A percentile compares a stretch with the other conserved stretches of the same genome.
Conservation (phyloP, 2,797 vertebrate genomes). For the Sebastes miniatus region DNA sequence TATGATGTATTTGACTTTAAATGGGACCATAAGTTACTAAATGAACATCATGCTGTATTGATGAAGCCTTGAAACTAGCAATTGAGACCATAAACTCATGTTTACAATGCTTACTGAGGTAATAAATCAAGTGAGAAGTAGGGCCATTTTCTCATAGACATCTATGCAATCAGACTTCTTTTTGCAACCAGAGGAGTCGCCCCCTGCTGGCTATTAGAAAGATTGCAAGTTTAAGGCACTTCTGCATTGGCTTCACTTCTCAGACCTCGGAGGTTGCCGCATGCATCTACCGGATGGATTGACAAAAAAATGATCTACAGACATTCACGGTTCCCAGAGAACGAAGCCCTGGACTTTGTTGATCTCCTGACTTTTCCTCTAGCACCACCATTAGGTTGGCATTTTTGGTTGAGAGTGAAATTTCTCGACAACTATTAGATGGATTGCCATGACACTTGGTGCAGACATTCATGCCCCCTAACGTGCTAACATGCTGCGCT, state of each 20-base stretch:
- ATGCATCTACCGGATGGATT: not conserved
- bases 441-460: not conserved
- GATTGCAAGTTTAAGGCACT: not conserved
- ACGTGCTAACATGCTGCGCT: not conserved
- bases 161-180: not conserved
- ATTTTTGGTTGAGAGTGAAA: not conserved
- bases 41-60: not conserved
- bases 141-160: not conserved
- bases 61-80: not conserved
- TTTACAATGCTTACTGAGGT: not conserved
- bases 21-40: not conserved
- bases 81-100: not conserved
- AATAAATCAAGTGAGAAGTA: not conserved
- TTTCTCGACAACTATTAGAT: not conserved
- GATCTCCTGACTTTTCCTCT: not conserved
- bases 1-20: not conserved
- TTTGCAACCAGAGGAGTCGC: not conserved
- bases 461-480: not conserved
- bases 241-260: not conserved
- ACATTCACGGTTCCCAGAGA: not conserved
- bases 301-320: not conserved
- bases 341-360: not conserved
- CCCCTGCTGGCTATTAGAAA: not conserved
- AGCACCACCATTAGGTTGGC: not conserved
- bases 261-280: not conserved